Conservation (phyloP, 2,113 vertebrate species). For the Tyrannus savana region DNA sequence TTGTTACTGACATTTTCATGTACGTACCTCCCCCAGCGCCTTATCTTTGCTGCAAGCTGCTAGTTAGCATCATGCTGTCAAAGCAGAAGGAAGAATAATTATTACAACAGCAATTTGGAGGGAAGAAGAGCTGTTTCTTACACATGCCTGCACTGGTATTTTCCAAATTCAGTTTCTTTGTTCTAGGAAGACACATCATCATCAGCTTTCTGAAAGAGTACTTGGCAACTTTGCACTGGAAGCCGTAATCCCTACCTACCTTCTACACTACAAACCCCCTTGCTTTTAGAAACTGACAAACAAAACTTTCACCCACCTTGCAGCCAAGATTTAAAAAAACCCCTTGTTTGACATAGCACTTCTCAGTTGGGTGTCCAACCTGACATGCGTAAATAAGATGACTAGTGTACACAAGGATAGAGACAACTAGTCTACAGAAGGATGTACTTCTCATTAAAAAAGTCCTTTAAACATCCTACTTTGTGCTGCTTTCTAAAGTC, state of each 20-base stretch:
- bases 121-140: neutral
- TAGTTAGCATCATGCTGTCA: neutral
- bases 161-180: neutral
- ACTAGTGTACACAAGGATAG: neutral
- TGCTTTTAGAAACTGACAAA: neutral
- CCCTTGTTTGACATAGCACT: neutral
- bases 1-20: neutral
- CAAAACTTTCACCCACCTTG: neutral
- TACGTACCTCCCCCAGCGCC: neutral
- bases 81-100: neutral
- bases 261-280: neutral
- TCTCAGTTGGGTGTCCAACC: neutral
- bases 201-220: neutral
- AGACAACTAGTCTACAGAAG: neutral
- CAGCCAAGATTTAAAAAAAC: neutral
- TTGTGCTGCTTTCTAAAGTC: neutral
- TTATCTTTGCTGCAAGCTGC: neutral
- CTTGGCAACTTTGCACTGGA: neutral
- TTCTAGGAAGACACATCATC: neutral
- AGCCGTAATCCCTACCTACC: neutral
- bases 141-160: neutral
- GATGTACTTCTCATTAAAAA: neutral
- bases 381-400: fast-evolving
- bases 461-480: neutral
- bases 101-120: neutral